A percentile compares a stretch with the other conserved stretches of the same genome.
Evolutionary conservation across 2,888 invertebrate species (phyloP).

Genomic region (Tridacna gigas): DNA sequence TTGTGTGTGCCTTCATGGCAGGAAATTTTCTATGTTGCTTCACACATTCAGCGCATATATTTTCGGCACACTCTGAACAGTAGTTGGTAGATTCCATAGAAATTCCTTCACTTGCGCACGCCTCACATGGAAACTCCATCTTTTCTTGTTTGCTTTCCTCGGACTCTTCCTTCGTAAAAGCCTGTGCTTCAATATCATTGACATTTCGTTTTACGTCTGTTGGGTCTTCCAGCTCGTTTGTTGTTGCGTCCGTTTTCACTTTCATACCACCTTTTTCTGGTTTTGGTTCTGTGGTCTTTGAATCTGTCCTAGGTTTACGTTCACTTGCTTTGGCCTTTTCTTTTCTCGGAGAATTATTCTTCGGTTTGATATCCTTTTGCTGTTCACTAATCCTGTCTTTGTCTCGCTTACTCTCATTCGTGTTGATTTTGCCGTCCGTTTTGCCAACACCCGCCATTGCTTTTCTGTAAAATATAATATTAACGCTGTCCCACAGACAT

Average conservation of each 20-base stretch:
- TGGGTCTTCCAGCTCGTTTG: neutral
- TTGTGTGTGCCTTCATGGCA: constrained; percentile 39
- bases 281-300: constrained; percentile 7
- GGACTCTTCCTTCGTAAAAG: neutral
- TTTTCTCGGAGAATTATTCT: neutral
- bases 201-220: neutral
- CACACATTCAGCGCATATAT: constrained; percentile 52
- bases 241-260: neutral
- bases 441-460: too few species aligned
- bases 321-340: constrained; percentile 5
- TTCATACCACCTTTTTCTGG: neutral
- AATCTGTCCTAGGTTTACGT: neutral
- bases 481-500: too few species aligned
- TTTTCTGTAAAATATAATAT: too few species aligned
- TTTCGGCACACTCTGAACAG: constrained; percentile 57
- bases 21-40: constrained; percentile 58
- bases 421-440: neutral
- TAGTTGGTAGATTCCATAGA: constrained; percentile 48
- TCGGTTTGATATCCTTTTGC: neutral
- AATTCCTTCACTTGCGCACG: constrained; percentile 19
- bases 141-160: neutral
- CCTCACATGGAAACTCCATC: constrained; percentile 20
- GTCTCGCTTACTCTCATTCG: neutral
- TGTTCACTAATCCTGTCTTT: neutral
- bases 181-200: neutral